Percentiles rank a stretch among this genome's conserved stretches.
Conservation (phyloP, 1,140 invertebrate species). For the Solenopsis fugax region DNA sequence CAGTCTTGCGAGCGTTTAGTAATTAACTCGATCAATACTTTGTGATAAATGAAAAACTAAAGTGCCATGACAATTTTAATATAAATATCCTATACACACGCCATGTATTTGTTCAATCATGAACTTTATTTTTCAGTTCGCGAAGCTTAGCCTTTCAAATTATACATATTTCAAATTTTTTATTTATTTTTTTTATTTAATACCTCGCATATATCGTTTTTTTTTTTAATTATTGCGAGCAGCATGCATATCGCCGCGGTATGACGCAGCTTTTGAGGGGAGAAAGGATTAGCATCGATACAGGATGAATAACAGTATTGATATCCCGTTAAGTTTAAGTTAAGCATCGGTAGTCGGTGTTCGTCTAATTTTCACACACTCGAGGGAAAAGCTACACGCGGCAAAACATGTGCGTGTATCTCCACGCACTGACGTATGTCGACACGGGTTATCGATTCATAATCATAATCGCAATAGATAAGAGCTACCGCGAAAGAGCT, state of each 20-base stretch:
- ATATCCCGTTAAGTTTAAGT: background rate
- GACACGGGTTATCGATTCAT: slow-evolving; percentile 69
- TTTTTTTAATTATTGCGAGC: background rate
- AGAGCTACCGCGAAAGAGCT: slow-evolving; percentile 25
- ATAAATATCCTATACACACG: background rate
- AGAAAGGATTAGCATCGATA: background rate
- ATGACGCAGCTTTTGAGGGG: background rate
- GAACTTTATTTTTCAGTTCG: background rate
- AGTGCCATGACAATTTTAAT: background rate
- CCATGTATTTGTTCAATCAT: background rate
- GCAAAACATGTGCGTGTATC: slow-evolving; percentile 32
- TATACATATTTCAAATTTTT: background rate
- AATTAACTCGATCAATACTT: slow-evolving; percentile 23
- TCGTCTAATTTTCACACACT: slow-evolving; percentile 10
- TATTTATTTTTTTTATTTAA: background rate
- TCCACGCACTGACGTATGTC: slow-evolving; percentile 30
- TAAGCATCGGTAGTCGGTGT: background rate
- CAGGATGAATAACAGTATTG: slow-evolving; percentile 8
- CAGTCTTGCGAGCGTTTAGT: background rate
- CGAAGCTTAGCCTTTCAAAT: background rate
- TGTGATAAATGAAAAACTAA: background rate
- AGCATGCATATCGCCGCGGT: background rate
- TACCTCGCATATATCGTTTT: background rate
- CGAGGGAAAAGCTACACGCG: slow-evolving; percentile 8
- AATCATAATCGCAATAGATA: slow-evolving; percentile 70